Percentiles rank a stretch among this genome's conserved stretches.
phyloP scores from a whole-genome alignment of 2,797 vertebrate species.

The Enteromius treurensis region DNA sequence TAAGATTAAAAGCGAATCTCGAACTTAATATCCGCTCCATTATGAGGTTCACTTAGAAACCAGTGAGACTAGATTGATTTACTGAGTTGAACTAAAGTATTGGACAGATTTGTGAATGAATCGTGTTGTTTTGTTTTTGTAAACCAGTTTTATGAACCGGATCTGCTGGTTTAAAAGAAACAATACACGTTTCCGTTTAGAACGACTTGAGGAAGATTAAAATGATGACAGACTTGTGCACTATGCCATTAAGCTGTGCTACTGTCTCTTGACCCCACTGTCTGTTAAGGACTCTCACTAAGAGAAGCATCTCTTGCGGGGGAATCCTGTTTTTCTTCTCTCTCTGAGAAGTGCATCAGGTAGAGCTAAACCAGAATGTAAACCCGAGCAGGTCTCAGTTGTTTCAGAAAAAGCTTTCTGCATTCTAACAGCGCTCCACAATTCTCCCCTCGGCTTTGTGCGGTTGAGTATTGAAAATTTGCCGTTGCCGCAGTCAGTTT shows the following conservation, averaged over 20 bases:
- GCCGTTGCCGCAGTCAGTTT: slow-evolving; percentile 30
- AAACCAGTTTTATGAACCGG: neutral
- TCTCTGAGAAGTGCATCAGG: slow-evolving; percentile 28
- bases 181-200: neutral
- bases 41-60: neutral
- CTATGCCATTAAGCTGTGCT: neutral
- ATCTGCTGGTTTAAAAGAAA: slow-evolving; percentile 3
- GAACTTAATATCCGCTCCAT: neutral
- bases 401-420: slow-evolving; percentile 19
- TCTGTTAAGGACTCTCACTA: slow-evolving; percentile 10
- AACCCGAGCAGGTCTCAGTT: slow-evolving; percentile 15
- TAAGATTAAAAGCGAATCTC: neutral
- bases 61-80: neutral
- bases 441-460: slow-evolving; percentile 18
- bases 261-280: slow-evolving; percentile 3
- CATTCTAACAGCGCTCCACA: slow-evolving; percentile 16
- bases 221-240: slow-evolving; percentile 4
- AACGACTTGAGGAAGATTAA: neutral
- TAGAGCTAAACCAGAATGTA: slow-evolving; percentile 13
- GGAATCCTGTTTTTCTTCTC: slow-evolving; percentile 21
- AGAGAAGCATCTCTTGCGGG: slow-evolving; percentile 1
- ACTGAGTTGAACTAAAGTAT: neutral
- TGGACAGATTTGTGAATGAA: neutral
- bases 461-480: slow-evolving; percentile 33
- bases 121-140: neutral